Base-by-base conservation (phyloP, 2,888 invertebrate genomes). In the Itoplectis maculator region DNA sequence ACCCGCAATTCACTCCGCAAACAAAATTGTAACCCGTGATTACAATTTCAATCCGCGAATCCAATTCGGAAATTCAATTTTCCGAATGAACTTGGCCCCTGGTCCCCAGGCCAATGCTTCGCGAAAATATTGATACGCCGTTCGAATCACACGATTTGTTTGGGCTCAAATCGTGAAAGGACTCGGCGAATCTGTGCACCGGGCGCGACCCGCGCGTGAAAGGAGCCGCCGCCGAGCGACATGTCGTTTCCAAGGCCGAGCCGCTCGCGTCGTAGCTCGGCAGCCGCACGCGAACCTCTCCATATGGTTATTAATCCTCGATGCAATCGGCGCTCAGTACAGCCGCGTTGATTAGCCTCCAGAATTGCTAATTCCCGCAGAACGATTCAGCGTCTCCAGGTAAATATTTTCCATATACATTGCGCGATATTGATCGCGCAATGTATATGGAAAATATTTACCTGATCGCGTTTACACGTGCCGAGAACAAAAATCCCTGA, bases 261-360 rank as follows among this genome's bases (percentile, higher is more conserved):
- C 42, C n/a, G 23, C 15, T 72, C 45, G 29, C 42, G 45, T 23
- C 9, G 35, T 29, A 45, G 42, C 45, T 40, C 15, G 5, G 56
- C 23, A n/a, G 29, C 18, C 42, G 4, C 7, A 18, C 45, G 45
- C 18, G 42, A 45, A 47, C 37, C 18, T n/a, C n/a, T n/a, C n/a
- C 7, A 59, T 42, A 78, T 54, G 63, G 65, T 68, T 69, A 79
- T 73, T 73, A 77, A 73, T 76, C 72, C 54, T 72, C 76, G 79
- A 82, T 72, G 75, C 75, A 82, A 82, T 66, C 6, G 37, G 35
- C 13, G n/a, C n/a, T 40, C 40, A 23, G 23, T 49, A 40, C 66
- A 37, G 49, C 18, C 13, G n/a, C 18, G 29, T 70, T 70, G 72
- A 82, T 82, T 79, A 82, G 54, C 70, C 51, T 18, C 15, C 47